A percentile compares a stretch with the other conserved stretches of the same genome.
Evolutionary conservation across 30 jellyfish, hydroid and myxozoan genomes (phyloP).

Genomic region (Hydractinia echinata): DNA sequence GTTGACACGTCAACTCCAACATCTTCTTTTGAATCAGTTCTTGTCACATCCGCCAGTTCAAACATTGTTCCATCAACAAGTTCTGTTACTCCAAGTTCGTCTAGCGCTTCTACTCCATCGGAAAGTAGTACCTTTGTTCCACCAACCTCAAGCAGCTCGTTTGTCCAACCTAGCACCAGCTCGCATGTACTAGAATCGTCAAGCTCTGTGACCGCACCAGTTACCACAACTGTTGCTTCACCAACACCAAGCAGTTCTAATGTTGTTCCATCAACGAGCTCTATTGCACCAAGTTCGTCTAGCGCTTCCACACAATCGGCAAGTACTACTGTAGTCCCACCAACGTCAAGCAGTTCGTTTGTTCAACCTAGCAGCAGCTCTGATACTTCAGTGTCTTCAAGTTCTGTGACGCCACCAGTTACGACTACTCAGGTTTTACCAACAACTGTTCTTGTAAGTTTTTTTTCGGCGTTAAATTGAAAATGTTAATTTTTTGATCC

Average conservation of each 20-base stretch:
- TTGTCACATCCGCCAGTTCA: neutral
- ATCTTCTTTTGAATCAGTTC: neutral
- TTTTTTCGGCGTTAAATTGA: too few species aligned
- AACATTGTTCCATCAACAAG: neutral
- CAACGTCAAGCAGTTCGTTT: constrained; percentile 22
- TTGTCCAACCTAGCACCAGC: neutral
- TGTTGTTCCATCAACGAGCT: neutral
- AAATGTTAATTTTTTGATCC: too few species aligned
- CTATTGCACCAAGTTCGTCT: neutral
- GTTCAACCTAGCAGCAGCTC: constrained; percentile 28
- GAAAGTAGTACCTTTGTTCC: neutral
- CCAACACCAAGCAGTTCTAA: neutral
- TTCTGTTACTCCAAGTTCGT: neutral
- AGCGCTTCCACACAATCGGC: neutral
- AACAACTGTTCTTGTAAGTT: constrained; percentile 1
- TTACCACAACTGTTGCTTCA: neutral
- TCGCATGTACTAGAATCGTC: neutral
- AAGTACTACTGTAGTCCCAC: neutral
- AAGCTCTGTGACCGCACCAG: neutral
- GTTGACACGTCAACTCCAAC: too few species aligned
- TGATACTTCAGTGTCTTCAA: neutral
- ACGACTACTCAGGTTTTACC: constrained; percentile 21
- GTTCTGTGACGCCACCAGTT: constrained; percentile 18
- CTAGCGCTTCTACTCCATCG: neutral
- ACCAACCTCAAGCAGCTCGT: neutral